A percentile compares a stretch with the other conserved stretches of the same genome.
Evolutionary conservation across 2,888 invertebrate species (phyloP).

Genomic region (Xestia ashworthii): DNA sequence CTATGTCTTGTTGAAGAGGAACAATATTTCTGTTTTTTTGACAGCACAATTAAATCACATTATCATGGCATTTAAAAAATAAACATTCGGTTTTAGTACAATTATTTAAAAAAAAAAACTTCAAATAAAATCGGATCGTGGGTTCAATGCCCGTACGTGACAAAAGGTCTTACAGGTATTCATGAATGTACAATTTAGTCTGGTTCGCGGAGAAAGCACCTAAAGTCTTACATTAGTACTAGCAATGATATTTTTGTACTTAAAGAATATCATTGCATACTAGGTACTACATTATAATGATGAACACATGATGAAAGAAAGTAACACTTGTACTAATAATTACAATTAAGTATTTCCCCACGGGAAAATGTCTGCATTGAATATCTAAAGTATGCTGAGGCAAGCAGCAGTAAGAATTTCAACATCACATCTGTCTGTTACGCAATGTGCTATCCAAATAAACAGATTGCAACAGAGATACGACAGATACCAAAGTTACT

Average conservation of each 20-base stretch:
- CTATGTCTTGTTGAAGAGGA: neutral
- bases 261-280: too few relatives aligned
- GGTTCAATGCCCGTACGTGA: conserved; percentile 1
- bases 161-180: neutral
- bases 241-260: too few relatives aligned
- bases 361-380: neutral
- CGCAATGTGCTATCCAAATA: neutral
- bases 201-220: neutral
- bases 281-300: neutral
- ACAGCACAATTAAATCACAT: neutral
- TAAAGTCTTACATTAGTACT: too few relatives aligned
- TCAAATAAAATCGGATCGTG: neutral
- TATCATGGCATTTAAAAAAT: neutral
- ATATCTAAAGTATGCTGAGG: neutral
- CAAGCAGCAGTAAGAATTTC: conserved; percentile 8
- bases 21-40: neutral
- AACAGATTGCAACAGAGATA: conserved; percentile 18
- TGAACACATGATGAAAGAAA: neutral
- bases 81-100: neutral
- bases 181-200: neutral
- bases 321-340: conserved; percentile 2
- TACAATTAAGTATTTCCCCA: neutral
- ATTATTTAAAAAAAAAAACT: neutral
- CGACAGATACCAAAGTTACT: neutral
- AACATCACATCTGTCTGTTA: neutral